Base-by-base conservation (phyloP, 2,888 invertebrate species). In the Trypoxylon attenuatum region DNA sequence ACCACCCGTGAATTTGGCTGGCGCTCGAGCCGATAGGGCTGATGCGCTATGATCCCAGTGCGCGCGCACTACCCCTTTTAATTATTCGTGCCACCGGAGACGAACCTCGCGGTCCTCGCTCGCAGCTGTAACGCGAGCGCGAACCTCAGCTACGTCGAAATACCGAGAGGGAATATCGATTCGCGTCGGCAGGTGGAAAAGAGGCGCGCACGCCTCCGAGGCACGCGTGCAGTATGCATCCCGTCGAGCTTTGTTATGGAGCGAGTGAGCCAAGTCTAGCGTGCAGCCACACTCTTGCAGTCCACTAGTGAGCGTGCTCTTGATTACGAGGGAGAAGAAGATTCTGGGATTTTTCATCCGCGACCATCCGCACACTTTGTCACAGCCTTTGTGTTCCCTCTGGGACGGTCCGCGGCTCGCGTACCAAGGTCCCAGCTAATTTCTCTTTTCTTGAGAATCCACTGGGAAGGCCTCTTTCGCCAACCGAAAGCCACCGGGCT, bases 91-190 rank as follows among this genome's bases (percentile, higher is more conserved):
- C 25, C 43, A 29, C 19, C 25, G 15, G n/a, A 25, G 16, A 21
- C 43, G 5, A 25, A 25, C 47, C 47, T 61, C 47, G 52, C 18
- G 50, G 49, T 61, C 52, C 42, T 41, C 21, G 56, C 47, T 43
- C n/a, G n/a, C n/a, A n/a, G n/a, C n/a, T n/a, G n/a, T n/a, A n/a
- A n/a, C n/a, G n/a, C n/a, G n/a, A n/a, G n/a, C n/a, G n/a, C n/a
- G n/a, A n/a, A n/a, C n/a, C n/a, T n/a, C n/a, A n/a, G n/a, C n/a
- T n/a, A n/a, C n/a, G n/a, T 23, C 52, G 25, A 62, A 63, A 65
- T 56, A 62, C 63, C 58, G 63, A 69, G 58, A 60, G 33, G n/a
- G 33, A 45, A 15, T 61, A 73, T 75, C 53, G 69, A 71, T 63
- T 54, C 55, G 22, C 18, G 43, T 52, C 18, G 39, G 42, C 53